Evolutionary conservation across 2,888 invertebrate species (phyloP).

Genomic region (Achlya flavicornis): DNA sequence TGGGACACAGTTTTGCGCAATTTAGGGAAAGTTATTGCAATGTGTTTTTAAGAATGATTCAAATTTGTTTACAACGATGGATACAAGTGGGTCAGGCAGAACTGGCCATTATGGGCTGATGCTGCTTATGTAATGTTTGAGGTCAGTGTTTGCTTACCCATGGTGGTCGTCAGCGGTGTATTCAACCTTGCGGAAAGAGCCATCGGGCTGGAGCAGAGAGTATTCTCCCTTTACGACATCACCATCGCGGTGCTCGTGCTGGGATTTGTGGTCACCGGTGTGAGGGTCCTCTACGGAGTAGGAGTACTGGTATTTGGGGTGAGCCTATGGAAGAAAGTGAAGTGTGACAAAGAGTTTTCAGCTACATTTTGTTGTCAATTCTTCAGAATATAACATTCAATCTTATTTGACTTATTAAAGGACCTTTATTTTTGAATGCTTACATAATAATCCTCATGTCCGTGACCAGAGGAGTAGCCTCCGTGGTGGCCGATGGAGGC

Average conservation of each 20-base stretch:
- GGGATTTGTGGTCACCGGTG: constrained; percentile 86
- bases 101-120: too few relatives aligned
- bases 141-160: constrained; percentile 61
- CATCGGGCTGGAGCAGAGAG: constrained; percentile 85
- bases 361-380: background rate
- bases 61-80: background rate
- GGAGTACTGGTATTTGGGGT: constrained; percentile 85
- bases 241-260: constrained; percentile 84
- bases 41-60: constrained; percentile 19
- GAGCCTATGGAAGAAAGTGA: constrained; percentile 62
- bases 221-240: constrained; percentile 87
- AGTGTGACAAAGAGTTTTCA: background rate
- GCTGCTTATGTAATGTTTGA: too few relatives aligned
- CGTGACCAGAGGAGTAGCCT: constrained; percentile 38
- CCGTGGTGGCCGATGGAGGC: constrained; percentile 43
- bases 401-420: background rate
- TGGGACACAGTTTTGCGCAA: constrained; percentile 53
- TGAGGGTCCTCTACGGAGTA: constrained; percentile 85
- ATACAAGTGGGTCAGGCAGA: background rate
- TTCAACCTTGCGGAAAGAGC: constrained; percentile 84
- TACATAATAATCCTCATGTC: constrained; percentile 67
- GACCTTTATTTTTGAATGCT: constrained; percentile 26
- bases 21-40: constrained; percentile 57
- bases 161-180: constrained; percentile 84
- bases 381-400: background rate